Conservation (phyloP, 2,797 vertebrate species). For the Tapera naevia region DNA sequence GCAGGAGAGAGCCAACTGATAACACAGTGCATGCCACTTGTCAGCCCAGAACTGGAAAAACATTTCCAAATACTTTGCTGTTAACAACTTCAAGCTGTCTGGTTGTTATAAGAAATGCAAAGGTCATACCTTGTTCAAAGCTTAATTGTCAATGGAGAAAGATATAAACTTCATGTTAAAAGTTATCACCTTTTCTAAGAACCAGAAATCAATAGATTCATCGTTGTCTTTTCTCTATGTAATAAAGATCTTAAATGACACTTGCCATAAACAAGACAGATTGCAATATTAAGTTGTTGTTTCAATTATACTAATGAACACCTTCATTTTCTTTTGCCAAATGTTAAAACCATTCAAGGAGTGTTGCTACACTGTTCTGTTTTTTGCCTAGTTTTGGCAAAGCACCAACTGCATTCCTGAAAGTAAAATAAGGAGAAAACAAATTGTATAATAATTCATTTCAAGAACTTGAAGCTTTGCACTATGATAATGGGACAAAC, state of each 20-base stretch:
- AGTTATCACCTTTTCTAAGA: neutral
- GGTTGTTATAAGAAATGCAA: neutral
- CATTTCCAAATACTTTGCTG: neutral
- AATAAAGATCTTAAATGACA: neutral
- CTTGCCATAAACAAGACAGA: neutral
- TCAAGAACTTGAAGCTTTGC: neutral
- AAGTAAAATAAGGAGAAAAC: neutral
- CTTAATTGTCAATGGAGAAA: neutral
- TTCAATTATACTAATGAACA: neutral
- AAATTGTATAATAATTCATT: neutral
- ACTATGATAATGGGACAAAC: neutral
- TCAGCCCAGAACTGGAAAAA: neutral
- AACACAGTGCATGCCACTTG: neutral
- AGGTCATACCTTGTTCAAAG: neutral
- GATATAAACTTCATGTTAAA: neutral
- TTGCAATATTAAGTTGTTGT: neutral
- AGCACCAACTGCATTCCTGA: neutral
- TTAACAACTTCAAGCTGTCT: neutral
- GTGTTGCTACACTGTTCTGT: neutral
- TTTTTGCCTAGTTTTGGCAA: neutral
- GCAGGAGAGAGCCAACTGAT: slow-evolving; percentile 24
- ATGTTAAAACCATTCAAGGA: neutral
- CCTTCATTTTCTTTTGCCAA: neutral
- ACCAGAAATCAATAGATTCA: neutral
- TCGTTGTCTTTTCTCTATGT: neutral